Base-by-base conservation (phyloP, 2,888 invertebrate species). In the Boloria selene region DNA sequence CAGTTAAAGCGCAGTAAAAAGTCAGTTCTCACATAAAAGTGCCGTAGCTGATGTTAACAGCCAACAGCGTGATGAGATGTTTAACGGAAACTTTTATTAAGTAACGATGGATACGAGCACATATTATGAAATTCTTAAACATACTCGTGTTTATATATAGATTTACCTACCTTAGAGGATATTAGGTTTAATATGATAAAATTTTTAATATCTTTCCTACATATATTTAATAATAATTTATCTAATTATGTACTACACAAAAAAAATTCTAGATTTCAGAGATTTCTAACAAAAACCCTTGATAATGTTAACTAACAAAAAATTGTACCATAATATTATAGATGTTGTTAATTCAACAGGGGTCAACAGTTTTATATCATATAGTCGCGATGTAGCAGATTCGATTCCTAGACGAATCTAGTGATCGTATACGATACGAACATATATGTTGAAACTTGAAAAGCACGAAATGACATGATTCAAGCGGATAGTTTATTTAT, bases 41-140 rank as follows among this genome's bases (percentile, higher is more conserved):
- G 68, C 76, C 73, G 74, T 76, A 76, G 76, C 69, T 78, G 75
- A 77, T 80, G 62, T 60, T 65, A 76, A 76, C 69, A 77, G 71
- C 75, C 70, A 68, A 72, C 69, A 75, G 74, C 75, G 75, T 85
- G 83, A 84, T 80, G 81, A 81, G 79, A 81, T 77, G 79, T 78
- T 81, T 76, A 65, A 54, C 65, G 54, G 51, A 51, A 62, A 59
- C 60, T 60, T 65, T 67, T 67, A 64, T 61, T 60, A 61, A 60
- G 31, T 64, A 64, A 56, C 51, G 38, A 61, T 60, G 18, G 51
- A 42, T 52, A 60, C n/a, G 47, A 16, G 49, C 61, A 31, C 17
- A 18, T 54, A 22, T 22, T 22, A 42, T 47, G 55, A 64, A 64
- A 22, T 71, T 68, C 22, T 49, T 47, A 47, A 64, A 53, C 63